Evolutionary conservation across 2,888 invertebrate genomes (phyloP), one percentile per base, ranked within the genome.

Genomic region (Parelbella ahira): DNA sequence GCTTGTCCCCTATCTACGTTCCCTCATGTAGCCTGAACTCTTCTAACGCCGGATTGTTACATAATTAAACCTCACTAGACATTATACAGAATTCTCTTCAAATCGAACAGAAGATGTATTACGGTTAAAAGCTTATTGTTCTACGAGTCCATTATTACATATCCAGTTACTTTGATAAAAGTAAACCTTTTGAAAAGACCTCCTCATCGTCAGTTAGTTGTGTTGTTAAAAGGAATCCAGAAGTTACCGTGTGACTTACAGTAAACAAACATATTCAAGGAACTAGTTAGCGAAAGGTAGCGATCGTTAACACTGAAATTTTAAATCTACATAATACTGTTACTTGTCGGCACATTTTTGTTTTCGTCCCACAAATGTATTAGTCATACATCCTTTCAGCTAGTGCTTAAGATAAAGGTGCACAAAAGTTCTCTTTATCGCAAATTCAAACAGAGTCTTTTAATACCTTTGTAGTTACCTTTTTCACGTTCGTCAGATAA

Each of bases 401-500:
- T 13, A 5, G 11, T 23, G 7, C 41, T 7, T 9, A 42, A 42
- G 42, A 42, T 42, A 42, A 42, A 34, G 13, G 13, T 15, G 18
- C 7, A 18, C 21, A 34, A 34, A 27, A 11, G 23, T 19, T 7
- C 28, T 11, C 42, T 27, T 42, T 42, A 34, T 34, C 42, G 10
- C 15, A 28, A 28, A 11, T 15, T 21, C 33, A 42, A 39, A 39
- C 37, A 38, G 33, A 53, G 50, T 39, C 41, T 54, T 65, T 51
- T 68, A 70, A 71, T 75, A 60, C 68, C 47, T 61, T 54, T 38
- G 46, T 54, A 57, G 63, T 63, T 53, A 56, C 53, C 49, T 59
- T 68, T 73, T 76, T 63, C 76, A 77, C 78, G 71, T 75, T 50
- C 49, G 49, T 46, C 38, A 60, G 63, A 51, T 56, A 48, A 51